Base-by-base conservation (phyloP, 2,113 vertebrate genomes). In the Pedetes capensis region DNA sequence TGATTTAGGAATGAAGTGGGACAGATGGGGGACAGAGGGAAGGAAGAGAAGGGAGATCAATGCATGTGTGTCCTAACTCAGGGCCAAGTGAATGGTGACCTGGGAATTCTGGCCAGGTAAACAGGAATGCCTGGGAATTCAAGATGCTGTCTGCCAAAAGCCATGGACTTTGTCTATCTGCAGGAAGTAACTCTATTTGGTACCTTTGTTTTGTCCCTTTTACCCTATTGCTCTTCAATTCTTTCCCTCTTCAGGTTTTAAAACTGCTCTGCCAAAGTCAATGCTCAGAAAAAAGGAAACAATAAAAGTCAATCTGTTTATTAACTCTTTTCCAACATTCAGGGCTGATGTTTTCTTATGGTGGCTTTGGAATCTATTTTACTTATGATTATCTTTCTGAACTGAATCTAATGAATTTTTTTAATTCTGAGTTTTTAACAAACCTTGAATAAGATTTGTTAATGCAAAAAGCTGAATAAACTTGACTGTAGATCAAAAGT, bases 71-170 rank as follows among this genome's bases (percentile, higher is more conserved):
- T 20, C 68, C 79, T 51, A 23, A 17, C 8, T 39, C 42, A n/a
- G 12, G 42, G 14, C 2, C 5, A 17, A 17, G 16, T 0, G 0
- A 22, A 47, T 13, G 2, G 8, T 51, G 79, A 34, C 37, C 12
- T 1, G 13, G 34, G n/a, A n/a, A n/a, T n/a, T n/a, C n/a, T n/a
- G n/a, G n/a, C n/a, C n/a, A n/a, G n/a, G n/a, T n/a, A n/a, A n/a
- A n/a, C n/a, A n/a, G n/a, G n/a, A 34, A 44, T 42, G 17, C 34
- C 17, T 22, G 20, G 83, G 72, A 74, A 57, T 44, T 55, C 0
- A 4, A 53, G 39, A 42, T 53, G 42, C 37, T 39, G 57, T 71
- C 32, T 59, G 17, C 1, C 0, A 57, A 42, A 39, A 53, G 29
- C 6, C 4, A 10, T n/a, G 17, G 91, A 27, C 9, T 74, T 20